Evolutionary conservation across 2,113 vertebrate species (phyloP).

Genomic region (Eurypyga helias): DNA sequence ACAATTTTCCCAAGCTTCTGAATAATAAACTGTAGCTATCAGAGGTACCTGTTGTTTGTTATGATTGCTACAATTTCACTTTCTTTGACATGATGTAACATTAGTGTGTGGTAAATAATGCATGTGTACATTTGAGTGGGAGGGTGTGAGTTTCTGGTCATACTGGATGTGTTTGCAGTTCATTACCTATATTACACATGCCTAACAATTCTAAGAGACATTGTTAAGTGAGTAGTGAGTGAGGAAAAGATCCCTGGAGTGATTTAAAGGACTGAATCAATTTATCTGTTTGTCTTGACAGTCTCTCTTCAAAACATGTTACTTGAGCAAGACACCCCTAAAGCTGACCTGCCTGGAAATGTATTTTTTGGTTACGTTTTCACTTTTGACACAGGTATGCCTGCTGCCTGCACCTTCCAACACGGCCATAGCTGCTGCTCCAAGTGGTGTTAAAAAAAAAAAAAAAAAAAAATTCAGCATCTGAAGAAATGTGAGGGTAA

Average conservation of each 20-base stretch:
- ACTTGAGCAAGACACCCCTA: neutral
- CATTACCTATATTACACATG: neutral
- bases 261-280: constrained; percentile 50
- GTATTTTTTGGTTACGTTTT: neutral
- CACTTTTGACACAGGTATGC: neutral
- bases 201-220: neutral
- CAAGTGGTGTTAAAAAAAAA: neutral
- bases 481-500: neutral
- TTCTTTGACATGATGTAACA: neutral
- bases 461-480: neutral
- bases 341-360: neutral
- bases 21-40: neutral
- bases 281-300: constrained; percentile 42
- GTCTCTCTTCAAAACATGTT: neutral
- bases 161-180: constrained; percentile 8
- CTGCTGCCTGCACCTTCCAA: neutral
- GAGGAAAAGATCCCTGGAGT: constrained; percentile 39
- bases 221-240: constrained; percentile 32
- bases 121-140: neutral
- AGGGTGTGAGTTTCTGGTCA: neutral
- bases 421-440: neutral
- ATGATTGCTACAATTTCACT: neutral
- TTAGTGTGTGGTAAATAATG: constrained; percentile 22
- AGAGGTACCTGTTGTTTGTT: neutral
- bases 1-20: neutral